A percentile compares a stretch with the other conserved stretches of the same genome.
Conservation (phyloP, 2,888 invertebrate species). For the Coleophora flavipennella region DNA sequence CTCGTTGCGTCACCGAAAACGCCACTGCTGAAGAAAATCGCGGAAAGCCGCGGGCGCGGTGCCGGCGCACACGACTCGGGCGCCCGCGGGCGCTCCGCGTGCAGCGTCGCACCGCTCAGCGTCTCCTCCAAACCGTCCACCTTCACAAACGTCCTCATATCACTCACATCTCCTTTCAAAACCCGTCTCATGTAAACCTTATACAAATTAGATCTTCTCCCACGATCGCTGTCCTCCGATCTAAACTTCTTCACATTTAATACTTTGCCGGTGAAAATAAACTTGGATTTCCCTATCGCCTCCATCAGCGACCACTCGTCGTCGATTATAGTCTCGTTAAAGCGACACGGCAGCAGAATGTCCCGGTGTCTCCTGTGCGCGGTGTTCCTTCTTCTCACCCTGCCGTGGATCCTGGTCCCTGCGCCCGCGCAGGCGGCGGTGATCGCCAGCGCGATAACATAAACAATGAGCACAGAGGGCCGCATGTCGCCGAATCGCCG, state of each 20-base stretch:
- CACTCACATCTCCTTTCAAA: slow-evolving; percentile 57
- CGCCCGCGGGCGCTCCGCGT: slow-evolving; percentile 46
- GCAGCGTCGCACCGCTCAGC: slow-evolving; percentile 52
- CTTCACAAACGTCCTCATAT: slow-evolving; percentile 48
- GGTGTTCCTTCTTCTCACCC: slow-evolving; percentile 60
- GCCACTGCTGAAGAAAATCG: slow-evolving; percentile 59
- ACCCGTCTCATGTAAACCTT: slow-evolving; percentile 59
- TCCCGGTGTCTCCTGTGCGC: slow-evolving; percentile 54
- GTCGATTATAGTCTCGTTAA: slow-evolving; percentile 65
- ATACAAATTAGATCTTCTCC: slow-evolving; percentile 56
- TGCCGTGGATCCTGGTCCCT: slow-evolving; percentile 61
- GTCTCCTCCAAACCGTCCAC: slow-evolving; percentile 43
- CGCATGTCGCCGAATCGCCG: slow-evolving; percentile 52
- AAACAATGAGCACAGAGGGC: slow-evolving; percentile 55
- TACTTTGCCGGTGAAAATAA: slow-evolving; percentile 68
- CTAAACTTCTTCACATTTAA: slow-evolving; percentile 56
- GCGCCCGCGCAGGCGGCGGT: slow-evolving; percentile 27
- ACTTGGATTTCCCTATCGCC: slow-evolving; percentile 63
- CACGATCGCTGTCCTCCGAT: slow-evolving; percentile 31
- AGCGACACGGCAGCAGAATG: slow-evolving; percentile 55
- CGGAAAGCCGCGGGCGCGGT: slow-evolving; percentile 59
- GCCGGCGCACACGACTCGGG: slow-evolving; percentile 54
- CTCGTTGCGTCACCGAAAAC: slow-evolving; percentile 33
- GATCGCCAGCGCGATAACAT: slow-evolving; percentile 56
- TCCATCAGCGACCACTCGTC: slow-evolving; percentile 67